Evolutionary conservation across 1,140 invertebrate species (phyloP).

Genomic region (Drosophila mojavensis): DNA sequence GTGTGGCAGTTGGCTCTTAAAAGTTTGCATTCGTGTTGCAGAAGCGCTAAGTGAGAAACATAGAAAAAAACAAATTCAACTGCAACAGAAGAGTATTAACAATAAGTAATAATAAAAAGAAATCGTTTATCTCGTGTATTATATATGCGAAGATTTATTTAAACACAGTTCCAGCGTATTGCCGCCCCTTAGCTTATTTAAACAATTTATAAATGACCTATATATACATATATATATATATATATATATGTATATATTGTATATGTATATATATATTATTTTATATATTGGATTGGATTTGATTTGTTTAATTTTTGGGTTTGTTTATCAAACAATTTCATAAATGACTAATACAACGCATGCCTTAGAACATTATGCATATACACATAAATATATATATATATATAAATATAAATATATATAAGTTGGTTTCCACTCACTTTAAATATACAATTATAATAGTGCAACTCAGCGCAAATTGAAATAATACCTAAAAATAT

Average conservation of each 20-base stretch:
- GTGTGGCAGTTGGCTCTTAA: background rate
- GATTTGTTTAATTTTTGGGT: constrained; percentile 24
- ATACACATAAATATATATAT: constrained; percentile 37
- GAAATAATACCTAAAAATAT: constrained; percentile 74
- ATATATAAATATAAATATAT: constrained; percentile 15
- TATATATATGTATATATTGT: too few species aligned
- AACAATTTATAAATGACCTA: constrained; percentile 67
- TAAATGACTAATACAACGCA: constrained; percentile 64
- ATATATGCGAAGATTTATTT: constrained; percentile 65
- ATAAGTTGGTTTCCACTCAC: constrained; percentile 37
- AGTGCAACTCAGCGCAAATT: constrained; percentile 43
- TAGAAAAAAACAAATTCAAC: background rate
- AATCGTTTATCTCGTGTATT: constrained; percentile 27
- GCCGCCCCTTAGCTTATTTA: constrained; percentile 54
- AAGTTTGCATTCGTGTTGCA: background rate
- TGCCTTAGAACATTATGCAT: constrained; percentile 51
- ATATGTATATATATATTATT: background rate
- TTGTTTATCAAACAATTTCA: constrained; percentile 54
- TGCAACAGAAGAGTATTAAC: background rate
- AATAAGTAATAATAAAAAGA: constrained; percentile 9
- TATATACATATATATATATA: constrained; percentile 26
- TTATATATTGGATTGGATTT: constrained; percentile 30
- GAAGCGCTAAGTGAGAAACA: constrained; percentile 3
- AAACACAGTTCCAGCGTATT: constrained; percentile 56
- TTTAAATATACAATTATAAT: constrained; percentile 34